Evolutionary conservation across 2,113 vertebrate species (phyloP).

Genomic region (Crocuta crocuta): DNA sequence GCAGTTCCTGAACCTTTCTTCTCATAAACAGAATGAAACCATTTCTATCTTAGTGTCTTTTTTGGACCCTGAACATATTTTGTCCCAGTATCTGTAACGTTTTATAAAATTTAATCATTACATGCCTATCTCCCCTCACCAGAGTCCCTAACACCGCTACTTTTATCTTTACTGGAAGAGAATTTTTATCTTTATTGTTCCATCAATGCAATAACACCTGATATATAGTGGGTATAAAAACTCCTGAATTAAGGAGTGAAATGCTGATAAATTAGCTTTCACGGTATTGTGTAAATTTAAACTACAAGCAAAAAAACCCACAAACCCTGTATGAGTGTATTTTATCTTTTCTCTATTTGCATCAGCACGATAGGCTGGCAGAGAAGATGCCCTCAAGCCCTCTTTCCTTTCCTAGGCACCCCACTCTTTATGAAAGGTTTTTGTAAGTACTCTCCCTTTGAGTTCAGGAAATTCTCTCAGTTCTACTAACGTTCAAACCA

Average conservation of each 20-base stretch:
- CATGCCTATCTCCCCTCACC: neutral
- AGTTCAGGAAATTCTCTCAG: neutral
- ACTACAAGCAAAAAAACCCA: neutral
- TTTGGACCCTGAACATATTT: neutral
- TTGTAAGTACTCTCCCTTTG: neutral
- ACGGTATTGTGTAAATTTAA: neutral
- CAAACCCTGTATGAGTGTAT: neutral
- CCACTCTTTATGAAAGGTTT: neutral
- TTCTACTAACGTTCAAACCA: neutral
- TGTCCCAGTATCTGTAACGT: neutral
- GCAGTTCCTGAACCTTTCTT: neutral
- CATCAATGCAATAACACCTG: neutral
- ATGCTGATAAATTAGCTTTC: neutral
- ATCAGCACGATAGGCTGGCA: too few relatives aligned
- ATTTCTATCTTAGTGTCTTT: neutral
- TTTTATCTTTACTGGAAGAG: neutral
- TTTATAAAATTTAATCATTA: neutral
- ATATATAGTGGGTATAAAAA: neutral
- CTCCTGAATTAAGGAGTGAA: neutral
- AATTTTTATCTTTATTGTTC: neutral
- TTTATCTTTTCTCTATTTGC: neutral
- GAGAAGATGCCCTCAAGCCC: neutral
- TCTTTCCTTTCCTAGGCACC: neutral
- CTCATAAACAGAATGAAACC: neutral
- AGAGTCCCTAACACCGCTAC: neutral